phyloP scores from a whole-genome alignment of 2,113 vertebrate genomes.

The Hylia prasina region DNA sequence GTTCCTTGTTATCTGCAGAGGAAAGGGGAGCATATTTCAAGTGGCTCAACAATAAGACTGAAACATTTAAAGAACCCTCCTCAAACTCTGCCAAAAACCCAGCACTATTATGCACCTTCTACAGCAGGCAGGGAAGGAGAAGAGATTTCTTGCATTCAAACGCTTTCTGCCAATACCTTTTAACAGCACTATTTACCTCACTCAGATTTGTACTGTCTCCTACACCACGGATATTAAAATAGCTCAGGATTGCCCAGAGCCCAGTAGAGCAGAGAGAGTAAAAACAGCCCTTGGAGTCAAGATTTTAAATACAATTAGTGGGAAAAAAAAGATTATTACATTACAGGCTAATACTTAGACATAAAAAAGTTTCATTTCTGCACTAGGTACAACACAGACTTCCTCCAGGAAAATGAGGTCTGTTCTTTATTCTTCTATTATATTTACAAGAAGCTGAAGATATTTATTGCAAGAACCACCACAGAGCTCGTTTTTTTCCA shows the following conservation, averaged over 20 bases:
- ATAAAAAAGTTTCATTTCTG: not conserved
- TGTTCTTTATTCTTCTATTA: not conserved
- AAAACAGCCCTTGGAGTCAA: not conserved
- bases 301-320: not conserved
- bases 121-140: not conserved
- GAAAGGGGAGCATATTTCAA: not conserved
- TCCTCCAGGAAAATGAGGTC: not conserved
- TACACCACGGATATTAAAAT: not conserved
- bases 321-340: not conserved
- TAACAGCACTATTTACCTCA: not conserved
- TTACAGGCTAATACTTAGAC: not conserved
- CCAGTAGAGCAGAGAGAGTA: not conserved
- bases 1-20: conserved; percentile 82
- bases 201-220: not conserved
- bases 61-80: not conserved
- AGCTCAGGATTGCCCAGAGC: not conserved
- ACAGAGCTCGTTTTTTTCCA: not conserved
- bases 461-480: not conserved
- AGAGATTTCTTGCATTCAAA: not conserved
- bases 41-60: not conserved
- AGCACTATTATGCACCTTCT: not conserved
- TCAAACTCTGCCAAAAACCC: not conserved
- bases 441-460: not conserved
- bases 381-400: not conserved
- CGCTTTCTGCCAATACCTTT: not conserved